Base-by-base conservation (phyloP, 1,140 invertebrate species). In the Coenobita brevimanus region DNA sequence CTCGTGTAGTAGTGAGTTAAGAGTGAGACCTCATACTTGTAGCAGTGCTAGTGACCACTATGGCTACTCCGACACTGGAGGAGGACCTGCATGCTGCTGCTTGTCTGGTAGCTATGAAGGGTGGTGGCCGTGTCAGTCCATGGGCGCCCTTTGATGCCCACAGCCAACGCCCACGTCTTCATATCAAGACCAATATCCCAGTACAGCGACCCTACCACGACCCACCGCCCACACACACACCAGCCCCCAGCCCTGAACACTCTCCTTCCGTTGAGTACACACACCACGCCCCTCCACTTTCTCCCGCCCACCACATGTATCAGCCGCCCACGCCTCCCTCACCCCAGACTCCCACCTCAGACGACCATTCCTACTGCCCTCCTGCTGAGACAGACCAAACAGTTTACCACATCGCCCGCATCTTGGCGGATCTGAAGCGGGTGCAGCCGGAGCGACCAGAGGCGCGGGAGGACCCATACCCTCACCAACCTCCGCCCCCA, bases 351-450 rank as follows among this genome's bases (percentile, higher is more conserved):
- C 76, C 84, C 41, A 79, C 69, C 46, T 21, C 80, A 71, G 75
- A 86, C 36, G 62, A 69, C 30, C 82, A 85, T 64, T 83, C 81
- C 30, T 67, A 82, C 13, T 67, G 86, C 27, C 60, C 85, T 46
- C 24, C 82, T 13, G 87, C 85, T 46, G 71, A 86, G 43, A 64
- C 84, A 3, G 88, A 89, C 91, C 94, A 94, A 30, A 54, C 76
- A 13, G 84, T 80, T 57, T 87, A 87, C 76, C 75, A 80, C 93
- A 94, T 95, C 24, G 94, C 94, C 21, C 91, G 94, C 57, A 95
- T 95, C 84, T 92, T 95, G 41, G 94, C 94, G 17, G 94, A 95
- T 91, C 91, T 95, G 50, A 94, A 93, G 27, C 92, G 93, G 81
- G 93, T 94, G 80, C 93, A 93, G 90, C 94, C 94, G 90, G 94